Percentiles rank a stretch among this genome's conserved stretches.
Evolutionary conservation across 2,888 invertebrate genomes (phyloP).

Genomic region (Spisula subtruncata): DNA sequence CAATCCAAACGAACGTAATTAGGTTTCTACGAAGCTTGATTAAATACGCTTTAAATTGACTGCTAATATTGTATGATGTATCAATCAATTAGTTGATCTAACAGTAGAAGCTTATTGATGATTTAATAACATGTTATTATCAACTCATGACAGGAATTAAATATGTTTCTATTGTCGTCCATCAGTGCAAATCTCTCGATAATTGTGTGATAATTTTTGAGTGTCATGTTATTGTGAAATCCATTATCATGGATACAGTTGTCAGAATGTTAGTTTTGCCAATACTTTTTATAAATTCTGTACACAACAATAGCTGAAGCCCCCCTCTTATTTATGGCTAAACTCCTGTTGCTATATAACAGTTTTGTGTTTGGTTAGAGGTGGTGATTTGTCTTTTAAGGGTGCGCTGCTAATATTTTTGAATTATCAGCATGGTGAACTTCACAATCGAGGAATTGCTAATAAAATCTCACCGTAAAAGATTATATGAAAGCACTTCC

Average conservation of each 20-base stretch:
- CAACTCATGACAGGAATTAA: not conserved
- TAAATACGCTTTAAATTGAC: not conserved
- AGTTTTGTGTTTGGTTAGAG: too few species aligned
- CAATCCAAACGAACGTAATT: too few species aligned
- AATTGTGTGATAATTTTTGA: conserved; percentile 5
- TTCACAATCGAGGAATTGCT: too few species aligned
- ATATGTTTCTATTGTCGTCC: not conserved
- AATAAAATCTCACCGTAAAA: too few species aligned
- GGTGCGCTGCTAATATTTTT: too few species aligned
- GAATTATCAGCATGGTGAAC: too few species aligned
- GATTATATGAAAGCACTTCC: too few species aligned
- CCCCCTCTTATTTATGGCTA: too few species aligned
- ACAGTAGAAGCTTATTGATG: not conserved
- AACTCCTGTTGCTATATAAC: too few species aligned
- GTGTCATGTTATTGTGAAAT: not conserved
- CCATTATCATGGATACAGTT: not conserved
- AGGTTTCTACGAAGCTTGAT: not conserved
- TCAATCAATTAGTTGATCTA: not conserved
- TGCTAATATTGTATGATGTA: not conserved
- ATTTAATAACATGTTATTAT: not conserved
- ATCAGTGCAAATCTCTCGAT: conserved; percentile 14
- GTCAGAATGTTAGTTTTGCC: not conserved
- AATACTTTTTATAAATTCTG: not conserved
- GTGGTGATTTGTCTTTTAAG: too few species aligned
- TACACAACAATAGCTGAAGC: too few species aligned